phyloP scores from a whole-genome alignment of 2,113 vertebrate species.

The Colius striatus region DNA sequence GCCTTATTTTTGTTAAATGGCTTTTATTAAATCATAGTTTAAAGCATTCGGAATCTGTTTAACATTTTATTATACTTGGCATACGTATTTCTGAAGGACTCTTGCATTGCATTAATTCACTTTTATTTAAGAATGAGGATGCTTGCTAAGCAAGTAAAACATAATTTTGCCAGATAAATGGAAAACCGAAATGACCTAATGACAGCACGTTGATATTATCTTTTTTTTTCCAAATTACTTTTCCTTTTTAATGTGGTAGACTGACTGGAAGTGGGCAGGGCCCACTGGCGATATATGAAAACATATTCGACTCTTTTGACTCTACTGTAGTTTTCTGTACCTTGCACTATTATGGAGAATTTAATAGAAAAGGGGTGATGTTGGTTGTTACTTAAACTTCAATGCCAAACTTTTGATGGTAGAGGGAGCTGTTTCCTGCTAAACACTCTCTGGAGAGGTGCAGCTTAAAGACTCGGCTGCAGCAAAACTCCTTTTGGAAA shows the following conservation, averaged over 20 bases:
- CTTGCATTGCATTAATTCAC: not conserved
- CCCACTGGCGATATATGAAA: not conserved
- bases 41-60: not conserved
- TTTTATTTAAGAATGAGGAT: not conserved
- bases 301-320: not conserved
- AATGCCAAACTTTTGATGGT: not conserved
- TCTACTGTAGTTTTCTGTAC: not conserved
- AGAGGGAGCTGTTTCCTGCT: conserved; percentile 63
- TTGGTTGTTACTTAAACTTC: not conserved
- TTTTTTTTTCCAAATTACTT: not conserved
- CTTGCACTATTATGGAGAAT: not conserved
- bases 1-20: not conserved
- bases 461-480: not conserved
- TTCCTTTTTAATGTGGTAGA: not conserved
- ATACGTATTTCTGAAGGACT: not conserved
- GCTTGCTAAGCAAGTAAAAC: not conserved
- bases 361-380: not conserved
- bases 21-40: not conserved
- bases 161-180: not conserved
- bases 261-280: not conserved
- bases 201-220: not conserved
- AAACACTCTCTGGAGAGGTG: not conserved
- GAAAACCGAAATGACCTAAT: not conserved
- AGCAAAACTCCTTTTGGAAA: not conserved
- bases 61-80: not conserved